Base-by-base conservation (phyloP, 2,797 vertebrate species). In the Poecilia gillii region DNA sequence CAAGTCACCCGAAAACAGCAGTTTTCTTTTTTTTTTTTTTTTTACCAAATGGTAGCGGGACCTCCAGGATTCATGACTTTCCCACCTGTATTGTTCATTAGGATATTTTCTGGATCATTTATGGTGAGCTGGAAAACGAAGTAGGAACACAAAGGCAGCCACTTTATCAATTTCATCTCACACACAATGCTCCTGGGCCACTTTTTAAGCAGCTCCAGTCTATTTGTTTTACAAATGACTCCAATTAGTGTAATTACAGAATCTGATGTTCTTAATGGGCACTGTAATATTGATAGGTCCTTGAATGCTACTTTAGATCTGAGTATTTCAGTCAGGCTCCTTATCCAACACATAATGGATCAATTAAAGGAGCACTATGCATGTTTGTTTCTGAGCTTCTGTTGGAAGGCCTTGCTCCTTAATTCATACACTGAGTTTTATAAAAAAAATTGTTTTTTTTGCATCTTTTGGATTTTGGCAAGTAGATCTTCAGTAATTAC, bases 221-320 rank as follows among this genome's bases (percentile, higher is more conserved):
- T 94, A 83, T 95, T 95, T 95, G 76, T 87, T 92, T 93, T 88
- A 87, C 87, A 90, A 93, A 92, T 92, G 84, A 91, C 90, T 87
- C 84, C 83, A 93, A 92, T 92, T 85, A 86, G 91, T 51, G 80
- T 80, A 88, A 89, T 92, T 91, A 84, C 77, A 71, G 71, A 91
- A 85, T 88, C 77, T 91, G 92, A 90, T 90, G 87, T 82, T 77
- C 75, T 84, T 91, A 93, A 93, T 91, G 59, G 59, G 49, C 9
- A n/a, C 72, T 41, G 59, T 57, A 43, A 82, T 84, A 74, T 80
- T 80, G 81, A 84, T 86, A 83, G 83, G 59, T 68, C 78, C 66
- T 62, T 55, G 74, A 76, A 55, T 7, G 62, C 79, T 91, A 79
- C 88, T 86, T 68, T 70, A 78, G 73, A 62, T 78, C 79, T 73